A percentile compares a stretch with the other conserved stretches of the same genome.
Conservation (phyloP, 2,888 invertebrate genomes). For the Leucophenga montana region DNA sequence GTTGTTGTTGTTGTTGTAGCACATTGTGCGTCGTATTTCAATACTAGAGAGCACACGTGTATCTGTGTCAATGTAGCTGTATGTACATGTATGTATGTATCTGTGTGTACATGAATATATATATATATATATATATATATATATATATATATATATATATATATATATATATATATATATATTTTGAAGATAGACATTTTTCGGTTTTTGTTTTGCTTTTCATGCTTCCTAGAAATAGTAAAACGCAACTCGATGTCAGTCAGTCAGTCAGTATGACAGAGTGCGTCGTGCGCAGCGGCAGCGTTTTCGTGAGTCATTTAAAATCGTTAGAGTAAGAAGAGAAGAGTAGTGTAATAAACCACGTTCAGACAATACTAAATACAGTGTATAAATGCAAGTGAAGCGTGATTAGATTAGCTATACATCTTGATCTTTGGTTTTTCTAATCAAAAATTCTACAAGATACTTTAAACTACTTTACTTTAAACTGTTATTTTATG, state of each 20-base stretch:
- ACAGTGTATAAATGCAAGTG: neutral
- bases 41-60: slow-evolving; percentile 11
- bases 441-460: no score
- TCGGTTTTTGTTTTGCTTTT: slow-evolving; percentile 39
- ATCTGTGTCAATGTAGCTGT: slow-evolving; percentile 40
- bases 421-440: no score
- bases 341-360: neutral
- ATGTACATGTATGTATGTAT: slow-evolving; percentile 51
- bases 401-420: neutral
- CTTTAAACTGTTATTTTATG: no score
- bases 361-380: neutral
- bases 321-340: neutral
- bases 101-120: slow-evolving; percentile 47
- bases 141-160: slow-evolving; percentile 4
- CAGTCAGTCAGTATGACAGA: slow-evolving; percentile 65
- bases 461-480: no score
- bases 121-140: slow-evolving; percentile 39
- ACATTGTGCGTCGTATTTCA: slow-evolving; percentile 18
- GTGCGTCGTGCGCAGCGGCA: slow-evolving; percentile 69
- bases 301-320: slow-evolving; percentile 46
- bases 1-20: slow-evolving; percentile 21
- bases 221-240: slow-evolving; percentile 69
- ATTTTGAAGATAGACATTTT: slow-evolving; percentile 14
- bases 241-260: slow-evolving; percentile 66
- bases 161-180: slow-evolving; percentile 22